Base-by-base conservation (phyloP, 2,888 invertebrate species). In the Drosophila koepferae region DNA sequence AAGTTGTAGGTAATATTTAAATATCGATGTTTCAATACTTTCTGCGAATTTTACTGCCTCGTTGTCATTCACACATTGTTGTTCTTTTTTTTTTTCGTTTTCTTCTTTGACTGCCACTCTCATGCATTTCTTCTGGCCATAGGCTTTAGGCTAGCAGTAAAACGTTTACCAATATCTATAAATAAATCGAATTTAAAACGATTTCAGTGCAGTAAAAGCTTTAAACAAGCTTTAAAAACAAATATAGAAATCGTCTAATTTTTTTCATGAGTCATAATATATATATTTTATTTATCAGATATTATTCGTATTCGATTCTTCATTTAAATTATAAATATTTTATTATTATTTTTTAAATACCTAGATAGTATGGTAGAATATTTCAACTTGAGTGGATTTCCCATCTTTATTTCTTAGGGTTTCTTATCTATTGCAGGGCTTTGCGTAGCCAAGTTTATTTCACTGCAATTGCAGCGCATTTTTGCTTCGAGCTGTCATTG, bases 401-500 rank as follows among this genome's bases (percentile, higher is more conserved):
- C 8, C 14, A 0, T 2, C 14, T 3, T 20, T 18, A 36, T 36
- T 28, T 12, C 7, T 1, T 31, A 3, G 16, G 28, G 28, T 7
- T 41, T 41, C 36, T 40, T 38, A 28, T 40, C n/a, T 7, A 16
- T n/a, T n/a, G 28, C n/a, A 20, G n/a, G 28, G 55, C 55, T 40
- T 55, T 55, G 23, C 41, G 40, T 38, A 28, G 6, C 18, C 41
- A 41, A 41, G 55, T 41, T 34, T 31, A 28, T 40, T 76, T 36
- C 49, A 55, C 59, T 51, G 49, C 53, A 62, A 70, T 62, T 64
- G 74, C 70, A 74, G 74, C 61, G 77, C 55, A 70, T 70, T 64
- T 60, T 56, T 64, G 59, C 74, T 67, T 70, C 53, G 66, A 56
- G 74, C 63, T 78, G 74, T 58, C 61, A 53, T 61, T 76, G 58